Evolutionary conservation across 2,888 invertebrate genomes (phyloP).

Genomic region (Perithous albicinctus): DNA sequence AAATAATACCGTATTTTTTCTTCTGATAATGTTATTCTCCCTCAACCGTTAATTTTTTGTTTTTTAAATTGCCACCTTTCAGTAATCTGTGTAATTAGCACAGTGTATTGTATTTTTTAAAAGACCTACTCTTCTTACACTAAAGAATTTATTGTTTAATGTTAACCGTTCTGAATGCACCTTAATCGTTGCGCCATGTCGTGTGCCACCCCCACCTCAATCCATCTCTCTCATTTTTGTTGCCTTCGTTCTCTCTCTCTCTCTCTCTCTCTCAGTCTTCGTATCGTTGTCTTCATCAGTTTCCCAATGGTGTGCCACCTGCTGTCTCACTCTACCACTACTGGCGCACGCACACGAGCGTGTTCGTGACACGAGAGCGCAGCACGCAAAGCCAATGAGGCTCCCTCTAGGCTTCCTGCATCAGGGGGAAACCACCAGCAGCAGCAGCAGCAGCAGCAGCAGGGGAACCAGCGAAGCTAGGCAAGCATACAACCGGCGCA

Average conservation of each 20-base stretch:
- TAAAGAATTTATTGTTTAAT: no score
- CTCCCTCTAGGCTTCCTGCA: constrained; percentile 39
- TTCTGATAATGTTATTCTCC: no score
- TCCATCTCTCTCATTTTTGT: constrained; percentile 32
- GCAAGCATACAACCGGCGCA: constrained; percentile 21
- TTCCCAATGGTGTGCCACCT: background rate
- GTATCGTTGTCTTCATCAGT: no score
- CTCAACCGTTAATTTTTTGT: no score
- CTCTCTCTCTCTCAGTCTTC: constrained; percentile 10
- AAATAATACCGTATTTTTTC: no score
- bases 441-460: constrained; percentile 20
- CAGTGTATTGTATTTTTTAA: no score
- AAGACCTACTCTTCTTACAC: no score
- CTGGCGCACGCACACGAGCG: background rate
- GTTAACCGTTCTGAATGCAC: constrained; percentile 25
- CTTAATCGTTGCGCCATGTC: constrained; percentile 55
- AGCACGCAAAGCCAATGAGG: constrained; percentile 42
- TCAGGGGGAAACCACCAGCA: constrained; percentile 32
- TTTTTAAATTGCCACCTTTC: no score
- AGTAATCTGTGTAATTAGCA: no score
- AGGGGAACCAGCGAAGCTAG: constrained; percentile 35
- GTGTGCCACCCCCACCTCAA: constrained; percentile 46
- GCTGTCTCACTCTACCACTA: constrained; percentile 26
- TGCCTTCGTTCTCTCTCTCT: constrained; percentile 30
- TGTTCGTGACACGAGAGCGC: constrained; percentile 15